Percentiles rank a stretch among this genome's conserved stretches.
Conservation (phyloP, 2,113 vertebrate genomes). For the Cyprinus carpio region DNA sequence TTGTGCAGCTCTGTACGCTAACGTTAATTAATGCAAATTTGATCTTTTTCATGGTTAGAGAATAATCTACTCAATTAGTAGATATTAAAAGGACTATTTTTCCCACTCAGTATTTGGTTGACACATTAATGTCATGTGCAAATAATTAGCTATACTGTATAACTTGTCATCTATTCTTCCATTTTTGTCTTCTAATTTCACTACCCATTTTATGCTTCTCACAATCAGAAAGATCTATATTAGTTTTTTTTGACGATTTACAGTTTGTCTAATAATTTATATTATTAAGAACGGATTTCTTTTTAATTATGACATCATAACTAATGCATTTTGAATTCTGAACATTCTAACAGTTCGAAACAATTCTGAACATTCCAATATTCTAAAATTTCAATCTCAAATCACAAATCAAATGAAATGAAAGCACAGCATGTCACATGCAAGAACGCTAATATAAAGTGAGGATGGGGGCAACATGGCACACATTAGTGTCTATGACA, state of each 20-base stretch:
- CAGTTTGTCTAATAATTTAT: no score
- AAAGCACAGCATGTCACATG: not conserved
- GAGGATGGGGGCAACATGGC: not conserved
- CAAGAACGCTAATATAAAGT: not conserved
- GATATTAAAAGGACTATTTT: not conserved
- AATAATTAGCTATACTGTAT: not conserved
- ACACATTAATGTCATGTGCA: not conserved
- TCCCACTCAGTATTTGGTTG: not conserved
- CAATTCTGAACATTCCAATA: no score
- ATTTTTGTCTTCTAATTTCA: not conserved
- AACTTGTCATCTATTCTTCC: not conserved
- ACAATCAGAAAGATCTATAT: no score
- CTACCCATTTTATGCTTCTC: no score
- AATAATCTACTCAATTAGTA: not conserved
- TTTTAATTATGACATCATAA: no score
- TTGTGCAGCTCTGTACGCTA: not conserved
- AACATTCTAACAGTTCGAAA: no score
- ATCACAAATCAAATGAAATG: not conserved
- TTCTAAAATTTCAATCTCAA: no score
- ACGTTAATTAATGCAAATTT: slow-evolving; percentile 7
- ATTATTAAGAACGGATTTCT: no score
- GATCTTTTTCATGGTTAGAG: not conserved
- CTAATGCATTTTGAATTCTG: not conserved
- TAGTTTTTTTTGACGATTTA: no score
- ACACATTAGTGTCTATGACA: not conserved